A percentile compares a stretch with the other conserved stretches of the same genome.
Evolutionary conservation across 1,140 invertebrate species (phyloP).

Genomic region (Drosophila littoralis): DNA sequence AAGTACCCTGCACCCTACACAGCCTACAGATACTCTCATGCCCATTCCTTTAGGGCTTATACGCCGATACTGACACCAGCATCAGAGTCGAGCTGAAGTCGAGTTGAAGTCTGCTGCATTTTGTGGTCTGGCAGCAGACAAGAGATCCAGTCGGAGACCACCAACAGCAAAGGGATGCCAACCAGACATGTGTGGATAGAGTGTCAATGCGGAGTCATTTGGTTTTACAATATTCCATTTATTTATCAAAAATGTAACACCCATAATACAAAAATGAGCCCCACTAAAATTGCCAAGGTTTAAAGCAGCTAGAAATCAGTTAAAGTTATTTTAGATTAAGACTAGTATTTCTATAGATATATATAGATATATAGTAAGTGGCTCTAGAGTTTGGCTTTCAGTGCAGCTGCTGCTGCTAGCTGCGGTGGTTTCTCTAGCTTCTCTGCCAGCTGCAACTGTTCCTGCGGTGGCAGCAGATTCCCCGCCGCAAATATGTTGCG

Average conservation of each 20-base stretch:
- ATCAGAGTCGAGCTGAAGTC: conserved; percentile 6
- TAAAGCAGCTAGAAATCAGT: conserved; percentile 40
- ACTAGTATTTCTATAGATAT: conserved; percentile 53
- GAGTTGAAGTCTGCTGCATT: conserved; percentile 7
- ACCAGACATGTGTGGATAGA: background rate
- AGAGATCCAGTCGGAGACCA: conserved; percentile 13
- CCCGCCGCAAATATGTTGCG: conserved; percentile 96
- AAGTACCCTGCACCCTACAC: background rate
- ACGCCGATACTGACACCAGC: conserved; percentile 13
- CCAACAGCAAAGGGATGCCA: conserved; percentile 5
- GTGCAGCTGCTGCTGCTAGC: conserved; percentile 14
- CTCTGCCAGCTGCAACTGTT: background rate
- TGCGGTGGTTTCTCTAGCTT: background rate
- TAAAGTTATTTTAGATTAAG: conserved; percentile 47
- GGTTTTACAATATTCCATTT: conserved; percentile 69
- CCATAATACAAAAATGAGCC: conserved; percentile 75
- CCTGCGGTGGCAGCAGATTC: conserved; percentile 87
- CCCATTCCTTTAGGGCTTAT: background rate
- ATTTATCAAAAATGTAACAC: conserved; percentile 70
- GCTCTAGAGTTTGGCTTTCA: conserved; percentile 76
- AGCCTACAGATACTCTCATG: background rate
- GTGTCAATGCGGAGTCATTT: background rate
- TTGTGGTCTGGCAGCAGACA: conserved; percentile 24
- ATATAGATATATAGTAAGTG: conserved; percentile 8
- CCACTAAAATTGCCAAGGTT: conserved; percentile 44